Evolutionary conservation across 2,113 vertebrate species (phyloP).

Genomic region (Atrichornis clamosus): DNA sequence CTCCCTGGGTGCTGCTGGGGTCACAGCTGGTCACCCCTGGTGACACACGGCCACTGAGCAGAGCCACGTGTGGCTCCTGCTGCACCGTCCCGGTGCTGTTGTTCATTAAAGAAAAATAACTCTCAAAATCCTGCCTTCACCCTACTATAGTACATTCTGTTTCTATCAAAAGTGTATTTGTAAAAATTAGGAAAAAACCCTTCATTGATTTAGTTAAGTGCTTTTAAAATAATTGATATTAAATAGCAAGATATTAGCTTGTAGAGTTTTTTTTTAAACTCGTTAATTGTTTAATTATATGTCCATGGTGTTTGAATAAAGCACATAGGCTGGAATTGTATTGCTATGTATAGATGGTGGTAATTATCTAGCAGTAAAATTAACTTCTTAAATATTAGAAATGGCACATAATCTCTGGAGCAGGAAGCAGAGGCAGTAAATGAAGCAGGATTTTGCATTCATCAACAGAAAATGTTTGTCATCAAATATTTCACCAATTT

Average conservation of each 20-base stretch:
- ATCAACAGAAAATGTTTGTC: background rate
- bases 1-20: background rate
- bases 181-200: background rate
- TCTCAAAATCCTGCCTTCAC: background rate
- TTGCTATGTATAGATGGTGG: background rate
- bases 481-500: background rate
- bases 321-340: background rate
- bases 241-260: background rate
- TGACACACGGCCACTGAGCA: background rate
- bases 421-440: background rate
- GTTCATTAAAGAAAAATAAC: background rate
- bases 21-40: background rate
- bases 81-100: background rate
- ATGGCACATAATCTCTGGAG: background rate
- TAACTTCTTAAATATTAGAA: background rate
- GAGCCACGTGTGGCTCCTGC: background rate
- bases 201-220: background rate
- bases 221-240: background rate
- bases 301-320: background rate
- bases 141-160: background rate
- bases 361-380: conserved; percentile 4
- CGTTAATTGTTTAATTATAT: background rate
- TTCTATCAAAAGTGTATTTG: background rate
- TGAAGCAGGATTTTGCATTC: conserved; percentile 8
- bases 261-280: background rate